These are phyloP conservation scores for Falco biarmicus DNA, from an alignment of 2,797 vertebrate species.

Conservation along the genomic window DNA sequence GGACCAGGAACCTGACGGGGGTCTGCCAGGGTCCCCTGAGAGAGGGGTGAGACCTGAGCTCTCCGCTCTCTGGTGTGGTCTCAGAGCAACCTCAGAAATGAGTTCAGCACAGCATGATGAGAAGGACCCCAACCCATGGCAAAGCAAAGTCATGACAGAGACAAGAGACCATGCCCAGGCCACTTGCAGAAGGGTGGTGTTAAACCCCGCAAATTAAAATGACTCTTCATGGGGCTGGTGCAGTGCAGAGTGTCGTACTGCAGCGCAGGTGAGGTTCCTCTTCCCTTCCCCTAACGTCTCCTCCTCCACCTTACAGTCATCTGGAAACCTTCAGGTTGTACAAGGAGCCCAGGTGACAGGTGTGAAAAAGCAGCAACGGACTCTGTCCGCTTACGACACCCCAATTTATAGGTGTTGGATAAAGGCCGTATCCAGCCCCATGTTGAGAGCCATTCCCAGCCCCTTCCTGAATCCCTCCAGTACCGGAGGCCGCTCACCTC, in stretches of 20 bases:
- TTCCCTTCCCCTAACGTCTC: conserved; percentile 4
- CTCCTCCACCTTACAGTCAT: background rate
- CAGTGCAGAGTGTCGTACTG: background rate
- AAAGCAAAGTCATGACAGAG: conserved; percentile 24
- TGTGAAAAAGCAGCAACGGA: background rate
- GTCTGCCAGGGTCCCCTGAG: background rate
- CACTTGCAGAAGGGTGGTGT: background rate
- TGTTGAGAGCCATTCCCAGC: background rate
- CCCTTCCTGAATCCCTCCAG: background rate
- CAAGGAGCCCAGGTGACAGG: background rate
- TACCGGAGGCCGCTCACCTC: background rate
- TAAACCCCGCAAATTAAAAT: background rate
- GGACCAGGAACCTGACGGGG: background rate
- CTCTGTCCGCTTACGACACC: background rate
- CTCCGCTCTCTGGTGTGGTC: conserved; percentile 28
- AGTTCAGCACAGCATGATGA: conserved; percentile 47
- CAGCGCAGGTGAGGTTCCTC: background rate
- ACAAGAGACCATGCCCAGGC: conserved; percentile 12
- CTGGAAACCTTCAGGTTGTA: background rate
- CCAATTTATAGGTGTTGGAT: background rate
- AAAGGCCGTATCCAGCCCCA: background rate
- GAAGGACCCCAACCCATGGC: background rate
- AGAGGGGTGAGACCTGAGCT: conserved; percentile 9
- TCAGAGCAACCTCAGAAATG: conserved; percentile 40
- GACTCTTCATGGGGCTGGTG: background rate